Conservation (phyloP, 2,888 invertebrate genomes). For the Eristalinus sepulchralis region DNA sequence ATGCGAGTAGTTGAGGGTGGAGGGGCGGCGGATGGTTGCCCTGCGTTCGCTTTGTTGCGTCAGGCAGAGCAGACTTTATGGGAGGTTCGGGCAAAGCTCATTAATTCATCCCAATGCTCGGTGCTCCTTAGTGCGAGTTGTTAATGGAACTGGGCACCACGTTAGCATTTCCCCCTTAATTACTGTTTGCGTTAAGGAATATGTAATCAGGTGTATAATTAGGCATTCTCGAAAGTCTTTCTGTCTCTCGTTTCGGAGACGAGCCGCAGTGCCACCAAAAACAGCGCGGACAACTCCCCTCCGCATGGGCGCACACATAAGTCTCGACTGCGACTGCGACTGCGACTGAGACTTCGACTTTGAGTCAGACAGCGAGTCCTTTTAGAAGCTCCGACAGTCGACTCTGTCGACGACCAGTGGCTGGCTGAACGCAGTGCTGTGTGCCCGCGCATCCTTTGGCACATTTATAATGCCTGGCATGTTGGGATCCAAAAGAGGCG, state of each 20-base stretch:
- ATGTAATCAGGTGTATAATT: constrained; percentile 72
- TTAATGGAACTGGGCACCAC: constrained; percentile 68
- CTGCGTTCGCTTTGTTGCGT: constrained; percentile 11
- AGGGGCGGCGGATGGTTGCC: not conserved
- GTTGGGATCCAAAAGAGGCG: constrained; percentile 79
- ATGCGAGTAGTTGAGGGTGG: too few relatives aligned
- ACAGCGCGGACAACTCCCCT: constrained; percentile 29
- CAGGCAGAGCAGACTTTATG: constrained; percentile 24
- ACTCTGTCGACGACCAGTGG: constrained; percentile 13
- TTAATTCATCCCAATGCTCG: constrained; percentile 63
- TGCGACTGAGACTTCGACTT: not conserved
- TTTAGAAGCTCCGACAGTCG: constrained; percentile 51
- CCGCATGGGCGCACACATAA: not conserved
- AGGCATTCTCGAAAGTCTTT: constrained; percentile 65
- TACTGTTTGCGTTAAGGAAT: constrained; percentile 75
- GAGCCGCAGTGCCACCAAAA: constrained; percentile 53
- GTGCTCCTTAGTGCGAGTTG: constrained; percentile 63
- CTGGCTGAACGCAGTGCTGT: constrained; percentile 61
- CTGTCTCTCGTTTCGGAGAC: constrained; percentile 33
- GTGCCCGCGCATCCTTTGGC: constrained; percentile 75
- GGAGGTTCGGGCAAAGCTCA: constrained; percentile 60
- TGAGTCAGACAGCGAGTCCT: constrained; percentile 42
- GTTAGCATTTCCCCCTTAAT: constrained; percentile 74
- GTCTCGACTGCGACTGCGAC: not conserved
- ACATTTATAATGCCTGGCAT: constrained; percentile 74